Base-by-base conservation (phyloP, 23 tunicate species). In the Halocynthia aurantium region DNA sequence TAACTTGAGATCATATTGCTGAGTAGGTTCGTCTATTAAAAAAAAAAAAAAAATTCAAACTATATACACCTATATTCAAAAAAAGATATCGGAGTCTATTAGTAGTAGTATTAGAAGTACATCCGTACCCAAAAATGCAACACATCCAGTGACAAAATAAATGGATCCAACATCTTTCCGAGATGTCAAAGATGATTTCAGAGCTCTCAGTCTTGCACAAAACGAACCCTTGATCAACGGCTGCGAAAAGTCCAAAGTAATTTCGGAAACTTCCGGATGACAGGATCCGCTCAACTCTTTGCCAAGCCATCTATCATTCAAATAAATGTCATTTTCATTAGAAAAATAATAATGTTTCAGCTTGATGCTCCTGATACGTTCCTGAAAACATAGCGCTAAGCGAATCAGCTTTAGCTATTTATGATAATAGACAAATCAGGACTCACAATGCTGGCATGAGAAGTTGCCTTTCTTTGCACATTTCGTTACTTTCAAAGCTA, bases 151-250 rank as follows among this genome's bases (percentile, higher is more conserved):
- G 10, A 87, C 93, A 53, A 77, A 67, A 57, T 81, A 87, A 12
- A 87, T 80, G 76, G 78, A 77, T 8, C 83, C 87, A 12, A 74
- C 61, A 61, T 70, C 72, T 53, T 85, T 86, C 72, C 21, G 63
- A 13, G 74, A 55, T 11, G 76, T 57, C 57, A 82, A 56, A 15
- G 86, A 50, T 72, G 86, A 64, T 51, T 73, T 62, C 65, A 89
- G 54, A 22, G 86, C 80, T 9, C 96, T 84, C 31, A 84, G 85
- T 9, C 88, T 73, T 52, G 96, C 96, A n/a, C 76, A 75, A 58
- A 89, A 75, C 9, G 96, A 49, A n/a, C 88, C 96, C 60, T 62
- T 75, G 12, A 89, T 15, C 18, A 89, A 72, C 0, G 96, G 96
- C 22, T 84, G 88, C 9, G 96, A 89, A 80, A 89, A 89, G 10